A percentile compares a stretch with the other conserved stretches of the same genome.
These are phyloP conservation scores for Hypselothyrea guttata DNA, from an alignment of 2,888 invertebrate species.

Conservation along the genomic window DNA sequence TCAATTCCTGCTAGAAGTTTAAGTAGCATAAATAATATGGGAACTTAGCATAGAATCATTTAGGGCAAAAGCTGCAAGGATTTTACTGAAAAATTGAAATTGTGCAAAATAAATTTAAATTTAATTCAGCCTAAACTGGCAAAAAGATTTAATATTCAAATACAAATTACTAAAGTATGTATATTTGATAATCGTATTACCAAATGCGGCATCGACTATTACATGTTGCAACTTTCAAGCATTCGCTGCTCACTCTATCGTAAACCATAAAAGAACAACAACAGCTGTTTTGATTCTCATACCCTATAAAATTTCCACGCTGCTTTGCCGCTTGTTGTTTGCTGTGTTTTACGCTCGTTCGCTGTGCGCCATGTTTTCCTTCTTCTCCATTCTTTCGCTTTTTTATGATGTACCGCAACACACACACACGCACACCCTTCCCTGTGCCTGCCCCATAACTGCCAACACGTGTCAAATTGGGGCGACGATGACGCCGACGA, in stretches of 20 bases:
- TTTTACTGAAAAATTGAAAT: too few species aligned
- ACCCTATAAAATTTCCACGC: conserved; percentile 29
- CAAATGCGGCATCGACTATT: conserved; percentile 17
- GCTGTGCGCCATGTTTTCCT: conserved; percentile 22
- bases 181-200: too few species aligned
- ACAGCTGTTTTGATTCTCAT: conserved; percentile 44
- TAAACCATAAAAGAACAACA: conserved; percentile 20
- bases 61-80: too few species aligned
- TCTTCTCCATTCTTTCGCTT: conserved; percentile 30
- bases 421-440: conserved; percentile 9
- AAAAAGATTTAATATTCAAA: too few species aligned
- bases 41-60: conserved; percentile 16
- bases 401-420: conserved; percentile 54
- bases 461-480: conserved; percentile 69
- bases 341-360: conserved; percentile 35
- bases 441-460: conserved; percentile 54
- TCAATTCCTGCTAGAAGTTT: conserved; percentile 11
- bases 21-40: conserved; percentile 9
- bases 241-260: conserved; percentile 2
- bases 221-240: conserved; percentile 8
- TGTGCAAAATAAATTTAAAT: too few species aligned
- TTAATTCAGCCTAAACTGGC: too few species aligned
- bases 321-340: conserved; percentile 32
- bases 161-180: too few species aligned
- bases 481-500: conserved; percentile 53